Evolutionary conservation across 2,113 vertebrate species (phyloP), one percentile per base, ranked within the genome.

Genomic region (Anoplopoma fimbria): DNA sequence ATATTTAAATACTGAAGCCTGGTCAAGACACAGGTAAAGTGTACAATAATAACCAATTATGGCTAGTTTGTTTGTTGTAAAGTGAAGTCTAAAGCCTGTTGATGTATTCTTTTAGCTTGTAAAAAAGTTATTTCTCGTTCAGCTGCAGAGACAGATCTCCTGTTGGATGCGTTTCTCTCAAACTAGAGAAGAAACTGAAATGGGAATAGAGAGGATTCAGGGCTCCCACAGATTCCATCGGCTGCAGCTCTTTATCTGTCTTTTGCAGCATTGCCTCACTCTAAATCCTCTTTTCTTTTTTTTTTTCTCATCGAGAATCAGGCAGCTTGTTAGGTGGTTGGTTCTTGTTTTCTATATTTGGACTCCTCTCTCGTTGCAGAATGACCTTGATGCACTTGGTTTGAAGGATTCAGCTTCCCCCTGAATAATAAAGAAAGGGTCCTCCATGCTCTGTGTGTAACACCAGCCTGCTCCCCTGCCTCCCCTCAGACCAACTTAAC

Each of bases 391-490:
- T 17, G 14, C 0, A 58, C 73, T 73, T 71, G 23, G 4, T 67
- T 81, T 79, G 15, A 78, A 83, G 19, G 34, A 77, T 53, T 77
- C 33, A 61, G 55, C 19, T 58, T n/a, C 10, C 17, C 53, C 8
- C 45, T 51, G 67, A 51, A 63, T 75, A 77, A 77, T 70, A 25
- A 81, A 1, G n/a, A 76, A 68, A 55, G 71, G 77, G 29, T 36
- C 68, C 67, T 86, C 88, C 84, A 71, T 91, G 81, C 81, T 92
- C 45, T 90, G 69, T 77, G 63, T 90, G 64, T 90, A 90, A 93
- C 89, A 78, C 80, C 64, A 55, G 72, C 88, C 78, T 90, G 80
- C 73, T 77, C 62, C 62, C 78, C 72, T 82, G 36, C 63, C 51
- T 81, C 71, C 64, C 65, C 58, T 79, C 74, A 79, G 80, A 88